phyloP scores from a whole-genome alignment of 2,797 vertebrate species.

The Manis pentadactyla region DNA sequence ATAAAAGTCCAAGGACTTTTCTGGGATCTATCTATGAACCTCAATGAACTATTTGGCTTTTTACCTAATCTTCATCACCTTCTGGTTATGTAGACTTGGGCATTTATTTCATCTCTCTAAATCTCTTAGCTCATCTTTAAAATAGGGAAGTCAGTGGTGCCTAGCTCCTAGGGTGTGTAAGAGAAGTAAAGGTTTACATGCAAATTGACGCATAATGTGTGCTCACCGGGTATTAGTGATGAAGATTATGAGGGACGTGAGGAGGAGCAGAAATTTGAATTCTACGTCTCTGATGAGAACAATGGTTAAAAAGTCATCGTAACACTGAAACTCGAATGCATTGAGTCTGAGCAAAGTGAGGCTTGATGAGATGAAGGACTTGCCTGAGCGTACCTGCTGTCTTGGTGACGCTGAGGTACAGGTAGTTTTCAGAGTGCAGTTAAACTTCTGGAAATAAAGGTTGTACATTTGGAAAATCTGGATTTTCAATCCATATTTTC shows the following conservation, averaged over 20 bases:
- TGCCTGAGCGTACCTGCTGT: neutral
- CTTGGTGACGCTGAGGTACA: neutral
- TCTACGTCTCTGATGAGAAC: neutral
- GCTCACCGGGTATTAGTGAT: neutral
- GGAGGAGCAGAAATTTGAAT: neutral
- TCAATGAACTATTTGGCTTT: neutral
- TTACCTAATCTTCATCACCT: neutral
- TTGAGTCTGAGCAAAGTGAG: neutral
- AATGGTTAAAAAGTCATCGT: neutral
- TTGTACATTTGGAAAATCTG: neutral
- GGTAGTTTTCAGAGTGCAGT: neutral
- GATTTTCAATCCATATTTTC: neutral
- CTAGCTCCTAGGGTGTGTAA: neutral
- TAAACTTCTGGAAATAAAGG: neutral
- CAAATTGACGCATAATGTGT: neutral
- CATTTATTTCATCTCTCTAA: neutral
- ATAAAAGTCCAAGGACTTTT: neutral
- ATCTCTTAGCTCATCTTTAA: neutral
- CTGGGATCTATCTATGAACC: neutral
- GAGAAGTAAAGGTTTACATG: neutral
- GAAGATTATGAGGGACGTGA: neutral
- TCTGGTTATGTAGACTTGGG: neutral
- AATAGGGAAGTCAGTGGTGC: neutral
- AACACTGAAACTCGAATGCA: neutral
- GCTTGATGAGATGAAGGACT: neutral